These are phyloP conservation scores for Sander vitreus DNA, from an alignment of 2,113 vertebrate genomes.

Conservation along the genomic window DNA sequence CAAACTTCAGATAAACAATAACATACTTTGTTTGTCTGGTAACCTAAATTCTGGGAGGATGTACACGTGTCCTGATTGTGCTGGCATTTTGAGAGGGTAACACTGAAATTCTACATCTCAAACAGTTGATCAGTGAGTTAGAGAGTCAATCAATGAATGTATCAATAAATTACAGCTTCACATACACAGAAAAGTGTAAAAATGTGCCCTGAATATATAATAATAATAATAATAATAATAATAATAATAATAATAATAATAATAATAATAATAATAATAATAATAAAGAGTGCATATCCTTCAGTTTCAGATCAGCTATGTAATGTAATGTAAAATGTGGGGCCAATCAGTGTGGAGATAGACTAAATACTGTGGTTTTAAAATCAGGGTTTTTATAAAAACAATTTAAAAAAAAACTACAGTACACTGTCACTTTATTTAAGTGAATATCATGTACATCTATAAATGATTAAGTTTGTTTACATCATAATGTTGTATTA, in stretches of 20 bases:
- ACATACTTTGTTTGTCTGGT: not conserved
- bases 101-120: not conserved
- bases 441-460: too few relatives aligned
- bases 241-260: too few relatives aligned
- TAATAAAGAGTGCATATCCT: not conserved
- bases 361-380: too few relatives aligned
- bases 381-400: too few relatives aligned
- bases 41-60: not conserved
- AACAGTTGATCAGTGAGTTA: not conserved
- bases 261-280: too few relatives aligned
- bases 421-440: too few relatives aligned
- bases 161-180: not conserved
- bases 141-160: not conserved
- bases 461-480: too few relatives aligned
- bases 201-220: not conserved
- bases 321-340: too few relatives aligned
- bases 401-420: too few relatives aligned
- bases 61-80: not conserved
- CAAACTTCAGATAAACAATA: not conserved
- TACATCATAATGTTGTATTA: not conserved
- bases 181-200: not conserved
- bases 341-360: too few relatives aligned
- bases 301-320: too few relatives aligned
- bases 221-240: too few relatives aligned
- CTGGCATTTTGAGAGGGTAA: not conserved